These are phyloP conservation scores for Metaphire vulgaris DNA, from an alignment of 1,140 invertebrate species.

Conservation along the genomic window DNA sequence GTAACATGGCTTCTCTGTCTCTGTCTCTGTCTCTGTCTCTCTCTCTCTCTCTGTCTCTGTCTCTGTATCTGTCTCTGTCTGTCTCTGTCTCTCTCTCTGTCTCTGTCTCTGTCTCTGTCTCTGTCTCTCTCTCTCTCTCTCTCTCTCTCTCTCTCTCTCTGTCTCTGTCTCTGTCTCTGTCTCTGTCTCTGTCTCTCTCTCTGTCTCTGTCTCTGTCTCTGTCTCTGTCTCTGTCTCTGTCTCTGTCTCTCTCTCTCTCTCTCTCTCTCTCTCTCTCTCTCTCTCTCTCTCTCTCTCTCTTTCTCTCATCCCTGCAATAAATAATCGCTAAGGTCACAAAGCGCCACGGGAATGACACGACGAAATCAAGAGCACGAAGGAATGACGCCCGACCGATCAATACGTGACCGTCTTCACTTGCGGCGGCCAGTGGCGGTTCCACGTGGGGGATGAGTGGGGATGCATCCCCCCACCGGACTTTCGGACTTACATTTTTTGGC, in stretches of 20 bases:
- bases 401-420: no score
- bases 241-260: neutral
- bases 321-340: no score
- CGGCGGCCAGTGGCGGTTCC: no score
- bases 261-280: neutral
- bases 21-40: neutral
- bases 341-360: no score
- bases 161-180: neutral
- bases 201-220: neutral
- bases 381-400: no score
- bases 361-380: no score
- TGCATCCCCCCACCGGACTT: no score
- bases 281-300: neutral
- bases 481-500: no score
- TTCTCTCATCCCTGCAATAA: neutral
- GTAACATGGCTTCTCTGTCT: neutral
- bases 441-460: no score
- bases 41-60: neutral
- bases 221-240: neutral
- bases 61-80: neutral
- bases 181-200: neutral
- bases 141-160: neutral
- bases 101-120: neutral
- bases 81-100: neutral
- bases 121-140: neutral